Evolutionary conservation across 2,888 invertebrate genomes (phyloP).

Genomic region (Aleiodes alternator): DNA sequence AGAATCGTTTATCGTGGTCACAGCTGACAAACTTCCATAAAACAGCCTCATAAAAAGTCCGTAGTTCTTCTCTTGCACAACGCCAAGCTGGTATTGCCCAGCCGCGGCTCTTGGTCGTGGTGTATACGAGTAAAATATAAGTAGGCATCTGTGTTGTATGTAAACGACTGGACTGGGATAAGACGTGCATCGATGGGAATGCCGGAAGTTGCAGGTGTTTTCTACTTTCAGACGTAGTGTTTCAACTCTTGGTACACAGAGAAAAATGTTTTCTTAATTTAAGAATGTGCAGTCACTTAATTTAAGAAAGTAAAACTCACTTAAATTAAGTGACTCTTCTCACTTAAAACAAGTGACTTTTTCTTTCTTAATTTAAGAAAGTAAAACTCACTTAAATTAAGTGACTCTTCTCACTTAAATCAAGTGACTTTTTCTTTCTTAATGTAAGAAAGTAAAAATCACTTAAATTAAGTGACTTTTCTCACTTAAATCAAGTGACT

Average conservation of each 20-base stretch:
- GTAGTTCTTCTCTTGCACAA: constrained; percentile 21
- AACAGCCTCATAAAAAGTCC: constrained; percentile 48
- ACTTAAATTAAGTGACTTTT: too few species aligned
- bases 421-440: too few species aligned
- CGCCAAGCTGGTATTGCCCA: background rate
- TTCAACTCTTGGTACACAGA: background rate
- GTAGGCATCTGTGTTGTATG: background rate
- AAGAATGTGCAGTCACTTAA: too few species aligned
- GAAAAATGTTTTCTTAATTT: too few species aligned
- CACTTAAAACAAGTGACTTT: too few species aligned
- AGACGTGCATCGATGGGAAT: constrained; percentile 43
- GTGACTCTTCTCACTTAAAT: too few species aligned
- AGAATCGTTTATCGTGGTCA: constrained; percentile 46
- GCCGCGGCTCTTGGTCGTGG: constrained; percentile 10
- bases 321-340: too few species aligned
- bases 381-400: too few species aligned
- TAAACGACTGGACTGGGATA: background rate
- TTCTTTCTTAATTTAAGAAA: too few species aligned
- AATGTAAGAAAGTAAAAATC: too few species aligned
- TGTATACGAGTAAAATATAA: background rate
- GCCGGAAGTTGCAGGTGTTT: constrained; percentile 47
- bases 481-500: too few species aligned
- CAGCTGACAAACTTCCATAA: constrained; percentile 51
- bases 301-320: too few species aligned
- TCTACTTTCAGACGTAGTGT: background rate